Conservation (phyloP, 2,113 vertebrate genomes). For the Condylura cristata region DNA sequence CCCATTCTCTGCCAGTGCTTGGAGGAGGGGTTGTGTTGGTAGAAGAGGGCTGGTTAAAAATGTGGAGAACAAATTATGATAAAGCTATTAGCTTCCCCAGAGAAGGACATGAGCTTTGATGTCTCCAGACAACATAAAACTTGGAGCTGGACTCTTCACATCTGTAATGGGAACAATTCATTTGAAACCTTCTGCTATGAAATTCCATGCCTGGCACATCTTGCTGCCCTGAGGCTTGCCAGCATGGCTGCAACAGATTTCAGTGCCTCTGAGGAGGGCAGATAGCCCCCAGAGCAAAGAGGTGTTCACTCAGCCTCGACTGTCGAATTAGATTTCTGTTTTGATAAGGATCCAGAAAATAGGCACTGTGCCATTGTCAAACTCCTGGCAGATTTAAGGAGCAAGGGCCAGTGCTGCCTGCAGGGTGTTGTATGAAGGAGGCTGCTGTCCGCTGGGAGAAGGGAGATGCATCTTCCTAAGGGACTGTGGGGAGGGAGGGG, state of each 20-base stretch:
- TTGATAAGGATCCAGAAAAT: not conserved
- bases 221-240: not conserved
- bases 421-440: not conserved
- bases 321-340: not conserved
- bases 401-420: not conserved
- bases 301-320: not conserved
- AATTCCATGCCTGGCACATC: not conserved
- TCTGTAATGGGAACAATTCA: not conserved
- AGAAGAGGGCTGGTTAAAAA: no score
- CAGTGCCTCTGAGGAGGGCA: not conserved
- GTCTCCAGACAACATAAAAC: no score
- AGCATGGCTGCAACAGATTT: not conserved
- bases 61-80: no score
- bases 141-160: not conserved
- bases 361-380: not conserved
- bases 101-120: no score
- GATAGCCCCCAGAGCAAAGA: not conserved
- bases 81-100: no score
- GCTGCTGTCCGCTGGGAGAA: not conserved
- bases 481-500: not conserved
- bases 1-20: no score
- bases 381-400: not conserved
- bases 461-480: not conserved
- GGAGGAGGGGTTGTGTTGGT: no score
- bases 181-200: not conserved